phyloP scores from a whole-genome alignment of 1,140 invertebrate species.

The Pogonomyrmex barbatus region DNA sequence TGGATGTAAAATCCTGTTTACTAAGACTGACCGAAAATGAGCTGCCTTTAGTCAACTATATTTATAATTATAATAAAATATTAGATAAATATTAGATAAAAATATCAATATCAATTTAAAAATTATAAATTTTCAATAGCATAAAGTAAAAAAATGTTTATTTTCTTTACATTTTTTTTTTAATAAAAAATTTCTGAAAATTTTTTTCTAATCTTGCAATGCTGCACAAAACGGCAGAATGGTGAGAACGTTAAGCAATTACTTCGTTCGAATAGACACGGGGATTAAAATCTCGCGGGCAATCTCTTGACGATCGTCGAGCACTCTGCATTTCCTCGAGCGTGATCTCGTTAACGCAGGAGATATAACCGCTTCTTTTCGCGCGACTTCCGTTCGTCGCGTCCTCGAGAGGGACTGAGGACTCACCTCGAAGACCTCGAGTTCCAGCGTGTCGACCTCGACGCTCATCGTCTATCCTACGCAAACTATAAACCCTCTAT shows the following conservation, averaged over 20 bases:
- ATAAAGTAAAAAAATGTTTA: background rate
- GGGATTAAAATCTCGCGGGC: constrained; percentile 15
- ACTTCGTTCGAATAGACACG: background rate
- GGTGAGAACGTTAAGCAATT: constrained; percentile 32
- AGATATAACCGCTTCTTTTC: background rate
- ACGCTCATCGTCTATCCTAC: constrained; percentile 83
- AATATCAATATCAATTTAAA: background rate
- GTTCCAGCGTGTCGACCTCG: constrained; percentile 84
- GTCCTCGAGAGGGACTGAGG: constrained; percentile 68
- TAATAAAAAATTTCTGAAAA: background rate
- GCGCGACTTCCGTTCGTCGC: constrained; percentile 70
- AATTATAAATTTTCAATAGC: background rate
- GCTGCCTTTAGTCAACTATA: background rate
- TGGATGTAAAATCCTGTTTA: background rate
- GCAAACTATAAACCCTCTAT: constrained; percentile 80
- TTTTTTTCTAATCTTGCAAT: background rate
- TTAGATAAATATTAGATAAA: background rate
- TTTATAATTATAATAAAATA: background rate
- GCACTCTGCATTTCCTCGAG: constrained; percentile 10
- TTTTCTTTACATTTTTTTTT: background rate
- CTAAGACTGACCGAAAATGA: background rate
- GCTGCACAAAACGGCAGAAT: background rate
- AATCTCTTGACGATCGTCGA: constrained; percentile 3
- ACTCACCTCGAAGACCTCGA: constrained; percentile 86
- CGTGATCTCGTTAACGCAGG: background rate